A percentile compares a stretch with the other conserved stretches of the same genome.
phyloP scores from a whole-genome alignment of 2,113 vertebrate species.

The Ictalurus punctatus region DNA sequence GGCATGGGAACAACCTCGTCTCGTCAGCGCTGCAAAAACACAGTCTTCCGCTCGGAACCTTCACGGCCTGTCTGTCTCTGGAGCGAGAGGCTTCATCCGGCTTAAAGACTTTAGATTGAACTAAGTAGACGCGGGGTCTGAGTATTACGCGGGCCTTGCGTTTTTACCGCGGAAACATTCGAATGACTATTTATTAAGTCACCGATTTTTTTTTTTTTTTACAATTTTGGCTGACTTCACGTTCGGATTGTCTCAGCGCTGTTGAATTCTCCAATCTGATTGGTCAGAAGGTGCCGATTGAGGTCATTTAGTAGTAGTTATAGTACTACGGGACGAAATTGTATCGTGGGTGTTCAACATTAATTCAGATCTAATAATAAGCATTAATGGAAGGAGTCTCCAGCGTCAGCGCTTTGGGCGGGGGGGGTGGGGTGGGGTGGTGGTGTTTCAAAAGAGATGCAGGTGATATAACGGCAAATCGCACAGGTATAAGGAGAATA shows the following conservation, averaged over 20 bases:
- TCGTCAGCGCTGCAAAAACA: slow-evolving; percentile 59
- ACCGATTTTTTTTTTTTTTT: too few species aligned
- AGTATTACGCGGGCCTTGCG: not conserved
- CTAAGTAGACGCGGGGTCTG: not conserved
- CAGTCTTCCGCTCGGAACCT: slow-evolving; percentile 44
- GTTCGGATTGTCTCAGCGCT: not conserved
- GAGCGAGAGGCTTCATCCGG: not conserved
- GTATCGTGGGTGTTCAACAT: not conserved
- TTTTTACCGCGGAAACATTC: not conserved
- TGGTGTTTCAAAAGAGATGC: too few species aligned
- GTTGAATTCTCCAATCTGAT: not conserved
- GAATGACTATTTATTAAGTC: not conserved
- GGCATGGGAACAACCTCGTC: slow-evolving; percentile 65
- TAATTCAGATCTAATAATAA: not conserved
- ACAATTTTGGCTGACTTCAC: not conserved
- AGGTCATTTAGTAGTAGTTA: not conserved
- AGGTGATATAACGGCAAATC: too few species aligned
- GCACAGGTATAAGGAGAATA: too few species aligned
- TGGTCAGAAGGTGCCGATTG: not conserved
- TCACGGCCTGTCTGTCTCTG: not conserved
- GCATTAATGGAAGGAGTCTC: not conserved
- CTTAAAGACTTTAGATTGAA: not conserved
- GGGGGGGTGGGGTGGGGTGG: too few species aligned
- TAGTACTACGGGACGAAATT: not conserved
- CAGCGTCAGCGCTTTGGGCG: not conserved